A percentile compares a stretch with the other conserved stretches of the same genome.
Conservation (phyloP, 1,140 invertebrate species). For the Drosophila santomea region DNA sequence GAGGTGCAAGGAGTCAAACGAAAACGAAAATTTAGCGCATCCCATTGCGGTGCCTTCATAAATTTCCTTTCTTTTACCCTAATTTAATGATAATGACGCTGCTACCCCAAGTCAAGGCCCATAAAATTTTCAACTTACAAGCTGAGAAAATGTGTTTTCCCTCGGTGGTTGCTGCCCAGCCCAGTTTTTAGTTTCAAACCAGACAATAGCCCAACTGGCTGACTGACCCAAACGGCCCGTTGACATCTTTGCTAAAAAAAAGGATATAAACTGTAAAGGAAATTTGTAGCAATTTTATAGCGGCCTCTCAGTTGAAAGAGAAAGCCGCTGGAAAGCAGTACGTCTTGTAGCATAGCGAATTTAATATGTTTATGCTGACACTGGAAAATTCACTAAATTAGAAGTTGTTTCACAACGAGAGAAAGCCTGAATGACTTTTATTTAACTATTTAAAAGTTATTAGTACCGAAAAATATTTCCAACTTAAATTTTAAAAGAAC, state of each 20-base stretch:
- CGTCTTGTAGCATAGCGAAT: constrained; percentile 51
- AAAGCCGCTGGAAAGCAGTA: background rate
- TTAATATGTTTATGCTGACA: constrained; percentile 53
- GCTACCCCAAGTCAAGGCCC: constrained; percentile 70
- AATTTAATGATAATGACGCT: constrained; percentile 73
- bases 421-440: too few relatives aligned
- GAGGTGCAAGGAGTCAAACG: constrained; percentile 50
- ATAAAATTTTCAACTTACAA: constrained; percentile 78
- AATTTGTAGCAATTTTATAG: constrained; percentile 71
- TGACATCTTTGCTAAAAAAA: constrained; percentile 52
- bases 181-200: constrained; percentile 41
- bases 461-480: too few relatives aligned
- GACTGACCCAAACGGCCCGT: constrained; percentile 43
- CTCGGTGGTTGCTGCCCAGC: constrained; percentile 53
- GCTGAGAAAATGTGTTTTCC: constrained; percentile 72
- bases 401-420: background rate
- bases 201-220: constrained; percentile 44
- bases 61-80: constrained; percentile 73
- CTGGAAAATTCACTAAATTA: constrained; percentile 11
- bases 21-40: constrained; percentile 77
- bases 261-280: constrained; percentile 58
- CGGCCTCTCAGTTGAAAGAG: background rate
- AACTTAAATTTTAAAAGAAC: too few relatives aligned
- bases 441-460: too few relatives aligned
- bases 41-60: constrained; percentile 71